These are phyloP conservation scores for Aegypius monachus DNA, from an alignment of 2,113 vertebrate species.

Conservation along the genomic window DNA sequence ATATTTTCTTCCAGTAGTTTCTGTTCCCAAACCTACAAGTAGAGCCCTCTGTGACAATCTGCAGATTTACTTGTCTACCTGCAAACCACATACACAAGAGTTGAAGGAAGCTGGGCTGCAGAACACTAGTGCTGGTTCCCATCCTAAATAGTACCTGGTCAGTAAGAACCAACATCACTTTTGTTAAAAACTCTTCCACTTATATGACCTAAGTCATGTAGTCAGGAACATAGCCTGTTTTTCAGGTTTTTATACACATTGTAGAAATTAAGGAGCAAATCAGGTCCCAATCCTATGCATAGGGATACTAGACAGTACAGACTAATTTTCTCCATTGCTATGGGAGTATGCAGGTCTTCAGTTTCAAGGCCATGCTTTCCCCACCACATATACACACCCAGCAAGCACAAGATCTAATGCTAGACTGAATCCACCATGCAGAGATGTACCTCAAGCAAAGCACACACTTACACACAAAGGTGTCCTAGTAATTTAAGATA, in stretches of 20 bases:
- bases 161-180: neutral
- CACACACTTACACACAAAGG: neutral
- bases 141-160: neutral
- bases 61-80: neutral
- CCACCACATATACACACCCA: neutral
- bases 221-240: neutral
- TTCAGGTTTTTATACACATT: neutral
- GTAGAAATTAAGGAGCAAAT: neutral
- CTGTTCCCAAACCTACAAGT: neutral
- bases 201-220: neutral
- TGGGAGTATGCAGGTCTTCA: neutral
- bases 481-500: neutral
- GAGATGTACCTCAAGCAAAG: neutral
- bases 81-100: neutral
- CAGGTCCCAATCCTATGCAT: neutral
- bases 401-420: neutral
- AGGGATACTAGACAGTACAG: neutral
- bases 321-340: neutral
- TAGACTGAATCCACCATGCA: neutral
- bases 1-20: neutral
- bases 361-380: neutral
- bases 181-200: neutral
- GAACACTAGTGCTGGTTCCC: neutral
- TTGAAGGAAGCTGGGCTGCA: neutral
- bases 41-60: neutral